A percentile compares a stretch with the other conserved stretches of the same genome.
These are phyloP conservation scores for Coenobita brevimanus DNA, from an alignment of 1,140 invertebrate genomes.

Conservation along the genomic window DNA sequence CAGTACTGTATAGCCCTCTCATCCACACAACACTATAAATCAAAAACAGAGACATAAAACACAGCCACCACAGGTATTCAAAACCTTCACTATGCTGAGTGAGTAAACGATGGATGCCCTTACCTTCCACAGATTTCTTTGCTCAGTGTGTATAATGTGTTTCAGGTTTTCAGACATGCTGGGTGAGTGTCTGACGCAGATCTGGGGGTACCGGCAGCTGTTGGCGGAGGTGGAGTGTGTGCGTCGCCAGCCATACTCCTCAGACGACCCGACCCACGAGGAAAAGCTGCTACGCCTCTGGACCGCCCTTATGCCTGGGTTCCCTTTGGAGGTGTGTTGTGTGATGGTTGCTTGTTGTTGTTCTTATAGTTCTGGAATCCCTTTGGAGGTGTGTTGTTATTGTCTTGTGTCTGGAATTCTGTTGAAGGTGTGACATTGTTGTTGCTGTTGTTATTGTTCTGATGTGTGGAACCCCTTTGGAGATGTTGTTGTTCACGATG, in stretches of 20 bases:
- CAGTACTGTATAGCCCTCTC: not conserved
- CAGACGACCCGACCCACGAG: conserved; percentile 18
- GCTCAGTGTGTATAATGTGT: too few relatives aligned
- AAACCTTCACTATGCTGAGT: not conserved
- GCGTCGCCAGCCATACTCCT: conserved; percentile 13
- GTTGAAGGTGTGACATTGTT: not conserved
- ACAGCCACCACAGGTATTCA: not conserved
- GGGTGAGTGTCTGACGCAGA: conserved; percentile 48
- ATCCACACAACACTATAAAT: not conserved
- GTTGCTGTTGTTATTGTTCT: too few relatives aligned
- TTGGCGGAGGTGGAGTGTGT: conserved; percentile 23
- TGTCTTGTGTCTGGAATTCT: too few relatives aligned
- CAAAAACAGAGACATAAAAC: not conserved
- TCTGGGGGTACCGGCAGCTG: conserved; percentile 52
- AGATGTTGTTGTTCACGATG: too few relatives aligned
- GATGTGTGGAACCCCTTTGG: too few relatives aligned
- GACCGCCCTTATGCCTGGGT: conserved; percentile 41
- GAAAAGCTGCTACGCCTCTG: conserved; percentile 44
- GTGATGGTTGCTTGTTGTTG: not conserved
- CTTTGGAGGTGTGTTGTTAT: too few relatives aligned
- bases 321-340: conserved; percentile 26
- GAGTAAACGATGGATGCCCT: not conserved
- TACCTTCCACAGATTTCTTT: not conserved
- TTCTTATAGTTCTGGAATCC: not conserved
- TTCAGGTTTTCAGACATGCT: conserved; percentile 37